phyloP scores from a whole-genome alignment of 2,888 invertebrate genomes.

The Galerucella pusilla region DNA sequence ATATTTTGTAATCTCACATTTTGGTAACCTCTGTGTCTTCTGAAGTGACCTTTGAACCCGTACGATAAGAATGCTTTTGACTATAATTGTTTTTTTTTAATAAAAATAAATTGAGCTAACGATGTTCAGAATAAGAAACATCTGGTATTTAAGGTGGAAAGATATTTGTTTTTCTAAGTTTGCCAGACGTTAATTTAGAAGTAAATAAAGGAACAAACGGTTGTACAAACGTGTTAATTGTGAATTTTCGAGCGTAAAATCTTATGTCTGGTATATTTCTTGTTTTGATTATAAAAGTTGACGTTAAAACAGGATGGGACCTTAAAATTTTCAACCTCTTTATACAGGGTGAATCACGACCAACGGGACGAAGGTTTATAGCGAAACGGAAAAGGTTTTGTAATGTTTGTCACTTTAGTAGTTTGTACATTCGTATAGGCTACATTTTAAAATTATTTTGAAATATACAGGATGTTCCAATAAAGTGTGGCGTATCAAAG shows the following conservation, averaged over 20 bases:
- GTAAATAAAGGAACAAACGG: slow-evolving; percentile 16
- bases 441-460: too few species aligned
- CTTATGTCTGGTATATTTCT: not conserved
- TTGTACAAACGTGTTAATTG: slow-evolving; percentile 22
- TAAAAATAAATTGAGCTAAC: not conserved
- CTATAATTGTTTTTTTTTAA: not conserved
- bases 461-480: too few species aligned
- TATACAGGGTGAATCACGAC: too few species aligned
- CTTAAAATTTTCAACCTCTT: not conserved
- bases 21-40: too few species aligned
- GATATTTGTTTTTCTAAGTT: not conserved
- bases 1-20: too few species aligned
- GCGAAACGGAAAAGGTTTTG: too few species aligned
- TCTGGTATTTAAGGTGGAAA: not conserved
- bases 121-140: not conserved
- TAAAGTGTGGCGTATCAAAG: too few species aligned
- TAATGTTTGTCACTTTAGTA: too few species aligned
- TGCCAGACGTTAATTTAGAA: slow-evolving; percentile 12
- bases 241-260: not conserved
- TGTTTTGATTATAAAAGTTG: not conserved
- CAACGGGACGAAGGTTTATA: too few species aligned
- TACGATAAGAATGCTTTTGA: too few species aligned
- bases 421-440: too few species aligned
- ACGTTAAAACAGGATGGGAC: not conserved
- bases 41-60: too few species aligned